These are phyloP conservation scores for Gymnosoma rotundatum DNA, from an alignment of 2,888 invertebrate species.

Conservation along the genomic window DNA sequence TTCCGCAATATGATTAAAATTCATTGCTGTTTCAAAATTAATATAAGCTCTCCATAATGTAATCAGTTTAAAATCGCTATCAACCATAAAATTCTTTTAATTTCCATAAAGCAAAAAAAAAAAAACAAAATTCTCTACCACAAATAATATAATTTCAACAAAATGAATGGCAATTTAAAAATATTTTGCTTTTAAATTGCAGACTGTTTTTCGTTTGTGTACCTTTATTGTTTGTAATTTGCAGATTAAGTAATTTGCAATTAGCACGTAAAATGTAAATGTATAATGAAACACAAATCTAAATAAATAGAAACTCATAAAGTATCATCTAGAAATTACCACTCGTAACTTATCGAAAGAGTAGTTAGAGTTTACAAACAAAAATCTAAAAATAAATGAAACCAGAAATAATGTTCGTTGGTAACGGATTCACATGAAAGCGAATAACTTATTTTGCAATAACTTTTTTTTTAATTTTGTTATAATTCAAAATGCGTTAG, in stretches of 20 bases:
- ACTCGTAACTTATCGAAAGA: not conserved
- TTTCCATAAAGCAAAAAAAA: not conserved
- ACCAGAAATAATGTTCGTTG: no score
- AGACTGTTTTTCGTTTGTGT: not conserved
- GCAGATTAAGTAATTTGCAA: constrained; percentile 72
- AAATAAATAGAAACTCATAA: not conserved
- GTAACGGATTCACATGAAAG: no score
- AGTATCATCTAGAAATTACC: not conserved
- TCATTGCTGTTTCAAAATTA: no score
- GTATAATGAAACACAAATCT: constrained; percentile 70
- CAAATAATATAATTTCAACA: not conserved
- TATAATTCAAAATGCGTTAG: no score
- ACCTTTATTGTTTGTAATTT: constrained; percentile 18
- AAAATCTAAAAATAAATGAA: no score
- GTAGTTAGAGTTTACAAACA: not conserved
- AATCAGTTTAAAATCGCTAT: not conserved
- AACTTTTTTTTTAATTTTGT: no score
- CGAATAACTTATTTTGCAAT: no score
- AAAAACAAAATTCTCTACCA: not conserved
- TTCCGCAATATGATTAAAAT: no score
- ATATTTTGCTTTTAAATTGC: not conserved
- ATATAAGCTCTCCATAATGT: not conserved
- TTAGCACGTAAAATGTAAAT: constrained; percentile 69
- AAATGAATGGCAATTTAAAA: constrained; percentile 17
- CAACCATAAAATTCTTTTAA: not conserved